Evolutionary conservation across 2,113 vertebrate genomes (phyloP).

Genomic region (Toxotes jaculatrix): DNA sequence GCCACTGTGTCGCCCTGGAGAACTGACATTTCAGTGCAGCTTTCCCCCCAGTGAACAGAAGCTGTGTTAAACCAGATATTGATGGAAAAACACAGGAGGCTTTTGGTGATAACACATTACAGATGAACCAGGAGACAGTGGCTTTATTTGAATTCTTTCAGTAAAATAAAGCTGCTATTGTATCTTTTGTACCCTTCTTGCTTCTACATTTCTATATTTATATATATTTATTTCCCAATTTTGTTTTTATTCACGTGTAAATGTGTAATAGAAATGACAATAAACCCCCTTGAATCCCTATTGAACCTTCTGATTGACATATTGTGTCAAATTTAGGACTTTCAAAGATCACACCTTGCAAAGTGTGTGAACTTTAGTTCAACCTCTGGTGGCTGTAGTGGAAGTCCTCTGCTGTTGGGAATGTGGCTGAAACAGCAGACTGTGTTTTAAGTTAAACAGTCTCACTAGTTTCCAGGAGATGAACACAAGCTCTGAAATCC

Average conservation of each 20-base stretch:
- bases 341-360: neutral
- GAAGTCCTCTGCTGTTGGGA: neutral
- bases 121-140: neutral
- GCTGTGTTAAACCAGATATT: neutral
- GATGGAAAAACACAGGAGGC: slow-evolving; percentile 10
- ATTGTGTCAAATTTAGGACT: neutral
- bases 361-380: neutral
- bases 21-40: slow-evolving; percentile 21
- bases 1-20: neutral
- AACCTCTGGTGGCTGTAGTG: slow-evolving; percentile 10
- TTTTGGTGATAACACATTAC: slow-evolving; percentile 1
- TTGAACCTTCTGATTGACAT: neutral
- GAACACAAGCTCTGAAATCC: slow-evolving; percentile 4
- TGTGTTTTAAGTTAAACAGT: slow-evolving; percentile 27
- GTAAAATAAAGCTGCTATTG: neutral
- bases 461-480: neutral
- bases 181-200: too few species aligned
- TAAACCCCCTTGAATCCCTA: too few species aligned
- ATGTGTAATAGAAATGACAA: too few species aligned
- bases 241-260: too few species aligned
- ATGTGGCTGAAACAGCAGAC: slow-evolving; percentile 14
- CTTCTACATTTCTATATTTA: too few species aligned
- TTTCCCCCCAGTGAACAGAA: neutral
- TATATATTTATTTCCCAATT: too few species aligned
- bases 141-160: neutral